These are phyloP conservation scores for Megamerina dolium DNA, from an alignment of 2,888 invertebrate genomes.

Conservation along the genomic window DNA sequence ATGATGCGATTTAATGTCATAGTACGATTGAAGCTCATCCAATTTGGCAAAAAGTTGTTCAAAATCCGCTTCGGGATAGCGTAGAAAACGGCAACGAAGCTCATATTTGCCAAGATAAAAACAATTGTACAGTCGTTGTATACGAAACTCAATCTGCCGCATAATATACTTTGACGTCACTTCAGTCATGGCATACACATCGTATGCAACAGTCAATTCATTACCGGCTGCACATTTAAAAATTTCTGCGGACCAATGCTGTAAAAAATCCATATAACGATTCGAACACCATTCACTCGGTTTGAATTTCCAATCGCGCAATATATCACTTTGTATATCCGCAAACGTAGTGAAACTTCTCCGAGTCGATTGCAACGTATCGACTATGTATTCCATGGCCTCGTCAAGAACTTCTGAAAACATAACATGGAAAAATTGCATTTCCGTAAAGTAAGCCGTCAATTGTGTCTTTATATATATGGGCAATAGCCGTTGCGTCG, in stretches of 20 bases:
- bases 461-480: slow-evolving; percentile 30
- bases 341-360: slow-evolving; percentile 29
- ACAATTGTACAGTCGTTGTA: slow-evolving; percentile 40
- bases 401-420: slow-evolving; percentile 39
- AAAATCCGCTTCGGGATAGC: slow-evolving; percentile 36
- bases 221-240: slow-evolving; percentile 31
- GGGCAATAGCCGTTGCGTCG: slow-evolving; percentile 24
- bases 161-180: slow-evolving; percentile 35
- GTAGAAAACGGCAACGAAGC: slow-evolving; percentile 37
- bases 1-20: slow-evolving; percentile 35
- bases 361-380: slow-evolving; percentile 28
- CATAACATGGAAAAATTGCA: slow-evolving; percentile 40
- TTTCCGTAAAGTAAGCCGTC: slow-evolving; percentile 40
- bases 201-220: slow-evolving; percentile 30
- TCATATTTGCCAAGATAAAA: slow-evolving; percentile 32
- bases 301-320: slow-evolving; percentile 27
- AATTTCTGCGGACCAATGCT: slow-evolving; percentile 32
- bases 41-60: slow-evolving; percentile 32
- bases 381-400: slow-evolving; percentile 33
- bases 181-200: slow-evolving; percentile 39
- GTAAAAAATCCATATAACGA: slow-evolving; percentile 35
- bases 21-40: slow-evolving; percentile 39
- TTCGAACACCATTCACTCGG: slow-evolving; percentile 29
- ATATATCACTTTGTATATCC: slow-evolving; percentile 31
- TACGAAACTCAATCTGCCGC: slow-evolving; percentile 39